Base-by-base conservation (phyloP, 2,888 invertebrate species). In the Hyppa rectilinea region DNA sequence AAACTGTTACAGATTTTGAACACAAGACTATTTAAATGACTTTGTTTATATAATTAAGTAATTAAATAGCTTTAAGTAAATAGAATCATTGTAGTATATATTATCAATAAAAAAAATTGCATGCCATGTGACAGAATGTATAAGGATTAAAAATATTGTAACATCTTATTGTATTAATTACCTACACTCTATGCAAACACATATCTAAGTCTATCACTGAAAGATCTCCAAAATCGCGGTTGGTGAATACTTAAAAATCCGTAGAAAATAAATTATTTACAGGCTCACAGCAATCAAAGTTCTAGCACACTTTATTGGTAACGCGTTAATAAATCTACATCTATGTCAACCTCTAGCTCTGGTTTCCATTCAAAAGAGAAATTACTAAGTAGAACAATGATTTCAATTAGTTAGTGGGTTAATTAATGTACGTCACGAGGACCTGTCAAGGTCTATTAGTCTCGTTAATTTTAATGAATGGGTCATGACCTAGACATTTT, bases 361-460 rank as follows among this genome's bases (percentile, higher is more conserved):
- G 65, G 61, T 49, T 81, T 73, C 49, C n/a, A 81, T 63, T 56
- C 49, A n/a, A 66, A 71, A 59, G 38, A 29, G 55, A 71, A 71
- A 71, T 83, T 64, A 61, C 61, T 26, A 78, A 70, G 45, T 74
- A 63, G 66, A 67, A 75, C 65, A 73, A 73, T 76, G 74, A 45
- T 55, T 60, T 23, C 38, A 74, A 78, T 78, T 82, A 68, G 49
- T 66, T 36, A 59, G 31, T 53, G 59, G 50, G 60, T 73, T 74
- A 84, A 83, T 82, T 80, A 67, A 74, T 71, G 55, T 36, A 72
- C 64, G 71, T 58, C 78, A 80, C 52, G 40, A 66, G 26, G 66
- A 71, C 43, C 47, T 29, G 67, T 43, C 67, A 70, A 74, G 71
- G 67, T 47, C 65, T 66, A 49, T 67, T 66, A 50, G 61, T 65